Percentiles rank a stretch among this genome's conserved stretches.
These are phyloP conservation scores for Tyrannus savana DNA, from an alignment of 2,113 vertebrate genomes.

Conservation along the genomic window DNA sequence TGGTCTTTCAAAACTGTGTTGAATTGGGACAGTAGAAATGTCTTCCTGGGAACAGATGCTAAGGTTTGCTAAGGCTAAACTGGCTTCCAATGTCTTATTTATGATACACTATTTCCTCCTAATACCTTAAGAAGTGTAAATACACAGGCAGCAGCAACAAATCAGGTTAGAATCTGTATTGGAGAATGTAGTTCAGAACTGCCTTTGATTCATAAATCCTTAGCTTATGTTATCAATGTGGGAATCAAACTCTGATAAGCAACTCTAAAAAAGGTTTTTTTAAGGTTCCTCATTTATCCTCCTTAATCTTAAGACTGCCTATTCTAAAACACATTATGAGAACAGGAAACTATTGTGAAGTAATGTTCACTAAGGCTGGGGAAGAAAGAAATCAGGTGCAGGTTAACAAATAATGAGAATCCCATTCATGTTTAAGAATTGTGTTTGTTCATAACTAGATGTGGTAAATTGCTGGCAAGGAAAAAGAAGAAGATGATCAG, in stretches of 20 bases:
- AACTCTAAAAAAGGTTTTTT: background rate
- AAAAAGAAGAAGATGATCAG: background rate
- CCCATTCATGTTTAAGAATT: background rate
- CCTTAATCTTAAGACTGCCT: background rate
- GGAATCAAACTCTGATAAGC: slow-evolving; percentile 9
- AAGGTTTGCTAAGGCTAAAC: background rate
- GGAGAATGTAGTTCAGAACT: background rate
- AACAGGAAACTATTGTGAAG: background rate
- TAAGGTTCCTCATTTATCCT: background rate
- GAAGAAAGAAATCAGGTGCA: background rate
- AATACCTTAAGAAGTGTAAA: background rate
- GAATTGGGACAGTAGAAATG: background rate
- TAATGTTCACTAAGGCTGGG: background rate
- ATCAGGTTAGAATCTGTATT: background rate
- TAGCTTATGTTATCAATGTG: background rate
- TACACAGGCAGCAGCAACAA: background rate
- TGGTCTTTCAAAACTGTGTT: background rate
- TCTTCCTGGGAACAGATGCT: background rate
- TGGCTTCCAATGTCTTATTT: background rate
- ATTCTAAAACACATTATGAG: background rate
- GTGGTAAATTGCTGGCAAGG: background rate
- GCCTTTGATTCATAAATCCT: background rate
- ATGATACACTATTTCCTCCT: background rate
- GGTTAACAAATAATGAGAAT: background rate
- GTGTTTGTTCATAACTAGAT: background rate